Percentiles rank a stretch among this genome's conserved stretches.
These are phyloP conservation scores for Rhinolophus sinicus DNA, from an alignment of 2,113 vertebrate species.

Conservation along the genomic window DNA sequence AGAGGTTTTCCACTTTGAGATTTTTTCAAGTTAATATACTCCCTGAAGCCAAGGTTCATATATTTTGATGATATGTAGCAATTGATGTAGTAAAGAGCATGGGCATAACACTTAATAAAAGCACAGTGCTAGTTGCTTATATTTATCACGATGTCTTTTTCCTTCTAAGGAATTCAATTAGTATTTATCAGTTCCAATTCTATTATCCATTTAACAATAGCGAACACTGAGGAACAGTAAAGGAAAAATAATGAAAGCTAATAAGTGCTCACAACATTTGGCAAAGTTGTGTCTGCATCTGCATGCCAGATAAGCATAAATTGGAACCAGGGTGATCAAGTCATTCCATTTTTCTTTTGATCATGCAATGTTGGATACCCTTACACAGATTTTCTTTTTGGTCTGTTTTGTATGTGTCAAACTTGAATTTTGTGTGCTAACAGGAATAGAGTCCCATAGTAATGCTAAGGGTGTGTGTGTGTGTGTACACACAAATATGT, in stretches of 20 bases:
- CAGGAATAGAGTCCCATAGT: not conserved
- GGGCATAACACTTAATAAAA: conserved; percentile 36
- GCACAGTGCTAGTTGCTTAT: not conserved
- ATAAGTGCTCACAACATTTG: not conserved
- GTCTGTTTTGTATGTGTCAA: not conserved
- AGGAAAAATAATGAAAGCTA: not conserved
- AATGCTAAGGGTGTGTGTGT: not conserved
- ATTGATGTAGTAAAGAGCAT: conserved; percentile 22
- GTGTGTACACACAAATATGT: not conserved
- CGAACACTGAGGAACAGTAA: not conserved
- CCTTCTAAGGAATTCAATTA: conserved; percentile 1
- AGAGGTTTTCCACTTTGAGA: conserved; percentile 30
- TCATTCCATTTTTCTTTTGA: not conserved
- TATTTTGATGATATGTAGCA: conserved; percentile 53
- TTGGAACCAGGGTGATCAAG: not conserved
- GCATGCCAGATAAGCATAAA: not conserved
- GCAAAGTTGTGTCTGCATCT: not conserved
- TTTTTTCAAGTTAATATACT: conserved; percentile 35
- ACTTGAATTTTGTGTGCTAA: not conserved
- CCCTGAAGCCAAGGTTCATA: not conserved
- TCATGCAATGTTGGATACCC: not conserved
- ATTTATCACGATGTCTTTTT: conserved; percentile 58
- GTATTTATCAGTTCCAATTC: conserved; percentile 38
- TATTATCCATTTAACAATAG: not conserved
- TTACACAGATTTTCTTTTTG: not conserved